A percentile compares a stretch with the other conserved stretches of the same genome.
Conservation (phyloP, 1,140 invertebrate genomes). For the Diabrotica virgifera region DNA sequence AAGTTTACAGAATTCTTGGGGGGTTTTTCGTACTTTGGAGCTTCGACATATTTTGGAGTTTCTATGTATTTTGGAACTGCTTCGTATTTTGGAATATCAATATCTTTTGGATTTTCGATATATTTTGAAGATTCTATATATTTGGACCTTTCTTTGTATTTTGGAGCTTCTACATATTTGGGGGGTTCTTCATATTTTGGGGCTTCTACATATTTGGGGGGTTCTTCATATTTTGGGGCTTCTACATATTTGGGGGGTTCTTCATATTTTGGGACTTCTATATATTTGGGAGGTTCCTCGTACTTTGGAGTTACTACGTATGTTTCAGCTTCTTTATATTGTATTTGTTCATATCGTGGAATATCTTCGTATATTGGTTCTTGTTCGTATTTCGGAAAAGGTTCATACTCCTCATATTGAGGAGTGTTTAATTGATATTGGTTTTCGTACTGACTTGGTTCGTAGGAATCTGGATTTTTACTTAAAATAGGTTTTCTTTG, state of each 20-base stretch:
- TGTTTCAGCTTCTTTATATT: background rate
- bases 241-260: slow-evolving; percentile 3
- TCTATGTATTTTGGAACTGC: slow-evolving; percentile 5
- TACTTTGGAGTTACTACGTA: background rate
- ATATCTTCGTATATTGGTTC: background rate
- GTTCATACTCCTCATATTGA: slow-evolving; percentile 14
- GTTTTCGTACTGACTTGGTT: background rate
- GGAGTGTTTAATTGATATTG: background rate
- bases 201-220: background rate
- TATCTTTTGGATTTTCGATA: slow-evolving; percentile 8
- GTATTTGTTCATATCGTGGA: background rate
- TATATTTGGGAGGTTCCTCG: background rate
- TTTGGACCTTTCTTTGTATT: background rate
- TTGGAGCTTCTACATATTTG: slow-evolving; percentile 4
- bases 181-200: background rate
- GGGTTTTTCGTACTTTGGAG: slow-evolving; percentile 18
- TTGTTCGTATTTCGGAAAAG: background rate
- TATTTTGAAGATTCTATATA: background rate
- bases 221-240: background rate
- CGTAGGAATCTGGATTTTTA: background rate
- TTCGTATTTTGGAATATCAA: background rate
- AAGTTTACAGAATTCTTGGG: slow-evolving; percentile 38
- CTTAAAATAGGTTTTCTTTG: slow-evolving; percentile 8
- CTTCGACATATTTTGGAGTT: background rate
- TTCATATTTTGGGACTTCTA: background rate